Conservation (phyloP, 2,797 vertebrate genomes). For the Euthynnus affinis region DNA sequence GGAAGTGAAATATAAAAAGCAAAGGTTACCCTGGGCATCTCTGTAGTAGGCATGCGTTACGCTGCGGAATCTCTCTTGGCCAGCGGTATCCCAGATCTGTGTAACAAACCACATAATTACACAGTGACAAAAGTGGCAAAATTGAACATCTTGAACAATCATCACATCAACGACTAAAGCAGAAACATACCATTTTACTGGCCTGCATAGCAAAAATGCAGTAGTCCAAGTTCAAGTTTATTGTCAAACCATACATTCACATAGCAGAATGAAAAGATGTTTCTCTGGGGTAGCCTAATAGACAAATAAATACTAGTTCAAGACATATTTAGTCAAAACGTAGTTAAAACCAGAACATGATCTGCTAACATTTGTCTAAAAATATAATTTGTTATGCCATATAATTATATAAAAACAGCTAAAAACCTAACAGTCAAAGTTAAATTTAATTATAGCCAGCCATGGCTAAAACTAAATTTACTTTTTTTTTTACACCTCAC, state of each 20-base stretch:
- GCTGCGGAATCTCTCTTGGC: constrained; percentile 97
- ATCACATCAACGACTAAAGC: not conserved
- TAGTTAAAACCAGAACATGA: not conserved
- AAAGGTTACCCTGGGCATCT: constrained; percentile 94
- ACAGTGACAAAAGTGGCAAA: constrained; percentile 36
- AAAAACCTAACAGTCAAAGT: too few species aligned
- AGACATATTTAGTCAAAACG: not conserved
- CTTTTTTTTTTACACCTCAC: not conserved
- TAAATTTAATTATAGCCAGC: not conserved
- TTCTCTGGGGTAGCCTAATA: too few species aligned
- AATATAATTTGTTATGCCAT: too few species aligned
- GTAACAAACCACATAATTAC: constrained; percentile 60
- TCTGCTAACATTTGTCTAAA: not conserved
- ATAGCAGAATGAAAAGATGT: not conserved
- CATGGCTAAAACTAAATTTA: not conserved
- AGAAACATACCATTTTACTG: constrained; percentile 2
- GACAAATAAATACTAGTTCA: not conserved
- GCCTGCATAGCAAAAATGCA: not conserved
- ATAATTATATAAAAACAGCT: too few species aligned
- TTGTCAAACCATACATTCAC: not conserved
- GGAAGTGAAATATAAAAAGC: constrained; percentile 55
- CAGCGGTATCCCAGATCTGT: constrained; percentile 99
- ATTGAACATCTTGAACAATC: constrained; percentile 11
- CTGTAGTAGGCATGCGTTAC: constrained; percentile 98
- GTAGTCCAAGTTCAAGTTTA: not conserved